Conservation (phyloP, 2,113 vertebrate genomes). For the Mastomys coucha region DNA sequence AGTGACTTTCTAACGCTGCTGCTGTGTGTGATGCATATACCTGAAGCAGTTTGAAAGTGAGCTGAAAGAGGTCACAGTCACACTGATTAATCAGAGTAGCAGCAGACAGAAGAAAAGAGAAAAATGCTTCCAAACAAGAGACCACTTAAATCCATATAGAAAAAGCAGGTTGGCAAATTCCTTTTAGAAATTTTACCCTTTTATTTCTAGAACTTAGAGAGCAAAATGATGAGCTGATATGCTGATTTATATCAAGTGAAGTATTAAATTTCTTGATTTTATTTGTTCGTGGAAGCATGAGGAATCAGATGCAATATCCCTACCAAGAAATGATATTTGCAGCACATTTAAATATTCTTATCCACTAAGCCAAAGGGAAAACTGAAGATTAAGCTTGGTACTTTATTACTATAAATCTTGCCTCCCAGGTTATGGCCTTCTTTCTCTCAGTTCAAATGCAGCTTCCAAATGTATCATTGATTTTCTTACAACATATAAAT, state of each 20-base stretch:
- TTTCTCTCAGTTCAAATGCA: constrained; percentile 62
- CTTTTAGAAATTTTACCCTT: constrained; percentile 11
- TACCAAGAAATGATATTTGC: constrained; percentile 36
- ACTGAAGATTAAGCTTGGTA: constrained; percentile 48
- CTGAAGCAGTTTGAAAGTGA: not conserved
- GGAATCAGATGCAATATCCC: constrained; percentile 56
- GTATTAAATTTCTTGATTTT: constrained; percentile 70
- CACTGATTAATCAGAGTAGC: not conserved
- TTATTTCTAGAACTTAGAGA: constrained; percentile 59
- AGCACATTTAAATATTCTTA: constrained; percentile 48
- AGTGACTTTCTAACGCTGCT: not conserved
- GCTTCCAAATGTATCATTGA: constrained; percentile 67
- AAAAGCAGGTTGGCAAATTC: constrained; percentile 35
- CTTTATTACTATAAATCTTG: constrained; percentile 66
- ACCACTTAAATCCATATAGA: not conserved
- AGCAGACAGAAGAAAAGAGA: not conserved
- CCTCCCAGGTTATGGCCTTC: constrained; percentile 52
- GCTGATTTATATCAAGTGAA: constrained; percentile 57
- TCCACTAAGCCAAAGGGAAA: constrained; percentile 52
- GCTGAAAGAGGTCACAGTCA: not conserved
- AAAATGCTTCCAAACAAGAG: not conserved
- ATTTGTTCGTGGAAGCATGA: constrained; percentile 49
- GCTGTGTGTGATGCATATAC: not conserved
- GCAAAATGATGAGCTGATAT: constrained; percentile 11
- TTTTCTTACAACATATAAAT: constrained; percentile 63